Evolutionary conservation across 2,113 vertebrate genomes (phyloP), one percentile per base, ranked within the genome.

Genomic region (Clarias macrocephalus): DNA sequence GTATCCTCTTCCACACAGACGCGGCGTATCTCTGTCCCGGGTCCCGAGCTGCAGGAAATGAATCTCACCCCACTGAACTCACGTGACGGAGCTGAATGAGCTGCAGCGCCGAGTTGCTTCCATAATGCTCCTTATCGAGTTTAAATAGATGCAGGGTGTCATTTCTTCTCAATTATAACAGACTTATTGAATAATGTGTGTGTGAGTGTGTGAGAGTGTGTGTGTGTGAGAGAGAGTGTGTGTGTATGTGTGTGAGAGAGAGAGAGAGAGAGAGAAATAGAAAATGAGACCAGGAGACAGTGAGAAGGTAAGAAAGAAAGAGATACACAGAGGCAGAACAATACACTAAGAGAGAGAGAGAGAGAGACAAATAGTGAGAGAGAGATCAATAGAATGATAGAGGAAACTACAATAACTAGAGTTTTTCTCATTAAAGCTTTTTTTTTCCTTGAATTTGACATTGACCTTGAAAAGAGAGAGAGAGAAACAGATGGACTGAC

Each of bases 111-210:
- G 15, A 63, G 59, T 15, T n/a, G 5, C n/a, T 66, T 79, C 19
- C 54, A 21, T n/a, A 63, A 18, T 25, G 16, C 73, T 77, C 42
- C 60, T 66, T 54, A 79, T 52, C 15, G n/a, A 79, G 19, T 83
- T 66, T 68, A 65, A 30, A 79, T 52, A 85, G 59, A 42, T 75
- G 25, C 70, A 62, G 57, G n/a, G 42, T 65, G 59, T 85, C 60
- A 56, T 85, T 85, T 70, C 30, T 33, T 57, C 42, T 60, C 84
- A 85, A 85, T 85, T 85, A 85, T 54, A 56, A 85, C 37, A 77
- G 72, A 21, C 59, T 28, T 83, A 54, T 83, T 86, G 59, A 77
- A 56, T 77, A 79, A 76, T 33, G 21, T 9, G 19, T 12, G 19
- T 0, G 72, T 5, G 18, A 15, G 73, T 12, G 72, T 12, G 18